Evolutionary conservation across 2,797 vertebrate genomes (phyloP), one percentile per base, ranked within the genome.

Genomic region (Sebastes reedi): DNA sequence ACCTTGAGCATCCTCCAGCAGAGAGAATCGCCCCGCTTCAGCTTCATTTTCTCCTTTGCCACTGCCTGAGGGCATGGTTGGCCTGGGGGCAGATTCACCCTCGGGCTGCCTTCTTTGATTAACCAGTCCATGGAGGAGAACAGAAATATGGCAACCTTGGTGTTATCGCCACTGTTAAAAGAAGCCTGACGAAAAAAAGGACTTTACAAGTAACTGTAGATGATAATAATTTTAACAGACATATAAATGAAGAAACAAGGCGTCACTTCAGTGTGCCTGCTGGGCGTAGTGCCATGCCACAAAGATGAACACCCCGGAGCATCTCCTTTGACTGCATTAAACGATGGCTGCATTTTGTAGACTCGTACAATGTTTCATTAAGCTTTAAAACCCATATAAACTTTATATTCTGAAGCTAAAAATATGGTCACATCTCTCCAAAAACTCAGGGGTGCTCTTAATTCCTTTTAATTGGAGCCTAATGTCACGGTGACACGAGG

Each of bases 1-100:
- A 76, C 80, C 79, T 85, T 64, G 62, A 86, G 79, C 70, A 36
- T 84, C 56, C 56, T 75, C 72, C 66, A 60, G 76, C 58, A 67
- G 56, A 54, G 66, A 76, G 66, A 78, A 66, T 59, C 7, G 2
- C 22, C 29, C 55, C 2, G 60, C 81, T 88, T 85, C 79, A 64
- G 64, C 81, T 86, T 85, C 80, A 67, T 82, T 87, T 89, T 80
- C 80, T 75, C 64, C 34, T 81, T 61, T 80, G 56, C 75, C 59
- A 20, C 70, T 55, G 90, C 88, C 87, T 24, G 13, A 75, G 85
- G 92, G 88, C 80, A 89, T 2, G 36, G 60, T 66, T 74, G 72
- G 78, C 81, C 79, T 39, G 59, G 56, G 18, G 13, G 18, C 6
- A 25, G 25, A 68, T 36, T 58, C 73, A 64, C 79, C 80, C 74